phyloP scores from a whole-genome alignment of 2,113 vertebrate species.

The Myiagra hebetior region DNA sequence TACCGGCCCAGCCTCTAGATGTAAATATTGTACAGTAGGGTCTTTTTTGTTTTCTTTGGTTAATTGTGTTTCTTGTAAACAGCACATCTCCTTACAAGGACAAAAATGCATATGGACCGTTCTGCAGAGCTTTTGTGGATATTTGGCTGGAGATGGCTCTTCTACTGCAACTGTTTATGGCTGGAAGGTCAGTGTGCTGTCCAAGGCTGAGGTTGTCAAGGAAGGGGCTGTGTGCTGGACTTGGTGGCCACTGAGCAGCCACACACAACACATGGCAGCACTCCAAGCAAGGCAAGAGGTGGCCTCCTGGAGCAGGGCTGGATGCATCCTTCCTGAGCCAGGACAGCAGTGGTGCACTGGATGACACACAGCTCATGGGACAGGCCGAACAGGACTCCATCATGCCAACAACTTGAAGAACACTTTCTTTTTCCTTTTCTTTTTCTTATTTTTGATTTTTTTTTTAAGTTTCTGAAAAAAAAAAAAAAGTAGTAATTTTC shows the following conservation, averaged over 20 bases:
- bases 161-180: constrained; percentile 24
- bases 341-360: neutral
- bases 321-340: neutral
- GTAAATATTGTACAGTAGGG: constrained; percentile 71
- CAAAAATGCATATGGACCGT: constrained; percentile 4
- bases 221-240: neutral
- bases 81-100: constrained; percentile 66
- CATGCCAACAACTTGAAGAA: constrained; percentile 14
- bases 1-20: constrained; percentile 52
- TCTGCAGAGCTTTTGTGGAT: constrained; percentile 35
- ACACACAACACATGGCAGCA: neutral
- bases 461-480: constrained; percentile 1
- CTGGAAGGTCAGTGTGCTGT: constrained; percentile 7
- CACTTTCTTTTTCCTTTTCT: neutral
- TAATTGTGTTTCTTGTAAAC: constrained; percentile 60
- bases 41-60: constrained; percentile 39
- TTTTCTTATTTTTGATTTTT: neutral
- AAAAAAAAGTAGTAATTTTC: neutral
- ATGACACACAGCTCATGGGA: neutral
- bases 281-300: neutral
- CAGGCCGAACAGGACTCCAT: neutral
- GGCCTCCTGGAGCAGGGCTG: neutral
- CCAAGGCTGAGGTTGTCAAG: neutral
- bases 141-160: constrained; percentile 40
- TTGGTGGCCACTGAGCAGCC: neutral